Conservation (phyloP, 2,888 invertebrate genomes). For the Trichacis sp. region DNA sequence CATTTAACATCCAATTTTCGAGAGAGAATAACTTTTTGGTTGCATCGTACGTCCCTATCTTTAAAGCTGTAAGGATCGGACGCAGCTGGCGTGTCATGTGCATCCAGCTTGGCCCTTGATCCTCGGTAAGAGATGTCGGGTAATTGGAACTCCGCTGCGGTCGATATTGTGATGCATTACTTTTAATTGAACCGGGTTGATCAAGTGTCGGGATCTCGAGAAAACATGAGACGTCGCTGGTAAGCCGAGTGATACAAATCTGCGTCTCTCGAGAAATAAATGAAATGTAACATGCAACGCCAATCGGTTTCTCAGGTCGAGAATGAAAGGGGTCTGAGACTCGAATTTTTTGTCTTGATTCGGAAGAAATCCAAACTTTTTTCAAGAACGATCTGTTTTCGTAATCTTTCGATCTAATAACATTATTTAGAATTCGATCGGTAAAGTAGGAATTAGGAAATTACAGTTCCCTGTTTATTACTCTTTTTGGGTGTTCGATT, state of each 20-base stretch:
- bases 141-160: constrained; percentile 41
- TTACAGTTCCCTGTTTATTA: too few relatives aligned
- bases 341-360: too few relatives aligned
- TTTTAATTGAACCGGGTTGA: constrained; percentile 12
- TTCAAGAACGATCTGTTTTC: too few relatives aligned
- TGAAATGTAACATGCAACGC: neutral
- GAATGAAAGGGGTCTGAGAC: neutral
- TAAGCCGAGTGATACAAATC: neutral
- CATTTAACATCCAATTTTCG: too few relatives aligned
- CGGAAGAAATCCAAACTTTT: neutral
- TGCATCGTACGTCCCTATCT: too few relatives aligned
- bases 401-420: too few relatives aligned
- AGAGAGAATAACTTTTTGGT: too few relatives aligned
- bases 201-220: neutral
- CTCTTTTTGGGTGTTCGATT: too few relatives aligned
- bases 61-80: too few relatives aligned
- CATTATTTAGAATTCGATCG: too few relatives aligned
- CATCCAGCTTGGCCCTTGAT: constrained; percentile 42
- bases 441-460: too few relatives aligned
- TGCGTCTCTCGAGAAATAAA: neutral
- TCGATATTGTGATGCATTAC: constrained; percentile 22
- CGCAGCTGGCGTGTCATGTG: constrained; percentile 45
- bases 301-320: neutral
- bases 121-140: constrained; percentile 35
- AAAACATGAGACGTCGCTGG: constrained; percentile 1